Evolutionary conservation across 2,113 vertebrate species (phyloP).

Genomic region (Steatornis caripensis): DNA sequence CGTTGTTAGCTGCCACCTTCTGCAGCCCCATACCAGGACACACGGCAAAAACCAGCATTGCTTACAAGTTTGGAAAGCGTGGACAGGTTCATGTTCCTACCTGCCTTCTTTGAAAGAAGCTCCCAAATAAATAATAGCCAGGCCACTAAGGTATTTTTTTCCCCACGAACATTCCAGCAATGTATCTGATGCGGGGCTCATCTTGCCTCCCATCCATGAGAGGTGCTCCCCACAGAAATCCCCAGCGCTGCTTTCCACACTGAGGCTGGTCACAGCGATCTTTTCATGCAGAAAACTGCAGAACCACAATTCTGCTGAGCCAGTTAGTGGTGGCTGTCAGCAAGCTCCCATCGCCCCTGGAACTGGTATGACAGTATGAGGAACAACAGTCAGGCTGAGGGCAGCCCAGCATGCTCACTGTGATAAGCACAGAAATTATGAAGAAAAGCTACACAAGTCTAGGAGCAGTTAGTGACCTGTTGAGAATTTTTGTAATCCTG

Average conservation of each 20-base stretch:
- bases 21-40: neutral
- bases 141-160: neutral
- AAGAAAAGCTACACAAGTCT: neutral
- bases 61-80: neutral
- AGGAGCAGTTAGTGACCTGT: neutral
- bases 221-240: neutral
- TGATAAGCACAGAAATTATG: neutral
- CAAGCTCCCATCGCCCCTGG: neutral
- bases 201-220: neutral
- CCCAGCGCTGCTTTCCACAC: neutral
- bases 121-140: neutral
- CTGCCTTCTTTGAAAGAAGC: neutral
- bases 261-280: neutral
- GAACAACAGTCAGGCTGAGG: neutral
- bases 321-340: neutral
- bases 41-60: rapidly evolving
- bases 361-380: neutral
- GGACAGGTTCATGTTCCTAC: neutral
- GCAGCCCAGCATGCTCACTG: neutral
- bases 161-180: neutral
- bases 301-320: neutral
- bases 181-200: neutral
- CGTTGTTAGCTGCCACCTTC: neutral
- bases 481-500: neutral
- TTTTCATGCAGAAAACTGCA: neutral